Evolutionary conservation across 2,888 invertebrate species (phyloP).

Genomic region (Labia minor): DNA sequence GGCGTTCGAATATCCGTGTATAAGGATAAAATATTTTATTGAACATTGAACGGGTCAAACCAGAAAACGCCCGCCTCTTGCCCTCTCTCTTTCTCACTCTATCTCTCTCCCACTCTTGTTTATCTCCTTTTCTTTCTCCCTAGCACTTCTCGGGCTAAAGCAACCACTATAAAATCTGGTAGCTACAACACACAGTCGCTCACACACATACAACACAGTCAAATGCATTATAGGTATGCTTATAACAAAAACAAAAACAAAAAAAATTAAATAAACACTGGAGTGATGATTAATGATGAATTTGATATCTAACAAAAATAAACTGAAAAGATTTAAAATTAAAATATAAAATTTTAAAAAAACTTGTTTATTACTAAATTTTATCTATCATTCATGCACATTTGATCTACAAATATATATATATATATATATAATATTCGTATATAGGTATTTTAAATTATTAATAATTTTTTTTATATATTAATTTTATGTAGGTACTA

Average conservation of each 20-base stretch:
- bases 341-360: neutral
- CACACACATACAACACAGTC: neutral
- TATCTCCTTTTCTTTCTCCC: too few relatives aligned
- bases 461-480: too few relatives aligned
- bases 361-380: too few relatives aligned
- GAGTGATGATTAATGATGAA: neutral
- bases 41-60: constrained; percentile 13
- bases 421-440: too few relatives aligned
- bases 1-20: neutral
- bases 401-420: too few relatives aligned
- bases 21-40: constrained; percentile 13
- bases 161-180: neutral
- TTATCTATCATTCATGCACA: too few relatives aligned
- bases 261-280: neutral
- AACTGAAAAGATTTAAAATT: neutral
- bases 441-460: too few relatives aligned
- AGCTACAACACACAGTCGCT: neutral
- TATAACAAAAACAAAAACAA: too few relatives aligned
- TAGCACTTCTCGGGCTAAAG: too few relatives aligned
- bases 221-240: too few relatives aligned
- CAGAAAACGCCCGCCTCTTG: neutral
- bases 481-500: too few relatives aligned
- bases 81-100: neutral
- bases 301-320: neutral
- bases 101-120: too few relatives aligned